Base-by-base conservation (phyloP, 2,113 vertebrate genomes). In the Brienomyrus brachyistius region DNA sequence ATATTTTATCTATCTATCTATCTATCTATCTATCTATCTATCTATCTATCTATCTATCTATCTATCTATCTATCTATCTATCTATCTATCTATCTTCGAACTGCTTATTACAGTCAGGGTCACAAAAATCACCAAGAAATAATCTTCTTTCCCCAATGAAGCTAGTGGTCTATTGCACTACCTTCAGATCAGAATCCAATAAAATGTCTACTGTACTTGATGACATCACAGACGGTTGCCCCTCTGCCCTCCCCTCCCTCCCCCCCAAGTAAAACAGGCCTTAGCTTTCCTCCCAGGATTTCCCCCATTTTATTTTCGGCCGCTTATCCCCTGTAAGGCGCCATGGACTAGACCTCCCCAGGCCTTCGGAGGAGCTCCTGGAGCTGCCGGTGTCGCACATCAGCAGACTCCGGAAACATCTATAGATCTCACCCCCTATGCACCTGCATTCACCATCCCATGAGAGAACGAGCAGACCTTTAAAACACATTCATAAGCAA, bases 391-490 rank as follows among this genome's bases (percentile, higher is more conserved):
- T 48, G n/a, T 93, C 90, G 82, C 96, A 96, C n/a, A 59, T 91
- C 17, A 96, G 87, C 74, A 97, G 91, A 0, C 90, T 94, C 89
- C 93, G 92, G 91, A 97, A 96, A 91, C 96, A 97, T 91, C 96
- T 97, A 94, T 96, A 96, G 93, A 97, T 97, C 96, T 97, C 91
- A 88, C 89, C 89, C 83, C 31, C 31, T 31, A 31, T 31, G 31
- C 77, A 45, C 77, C 77, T 82, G 35, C n/a, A 27, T 7, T 7
- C 77, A 6, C 15, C 13, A 35, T 0, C 13, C 17, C 77, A 82
- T 15, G 77, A 19, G 35, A 82, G 17, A 82, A 45, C 17, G 19
- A 45, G 77, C 31, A 82, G 35, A 82, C 40, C 40, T 45, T 40
- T 82, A 82, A 45, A 82, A 82, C 35, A 43, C 5, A 45, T 82